phyloP scores from a whole-genome alignment of 2,113 vertebrate genomes.

The Dicaeum eximium region DNA sequence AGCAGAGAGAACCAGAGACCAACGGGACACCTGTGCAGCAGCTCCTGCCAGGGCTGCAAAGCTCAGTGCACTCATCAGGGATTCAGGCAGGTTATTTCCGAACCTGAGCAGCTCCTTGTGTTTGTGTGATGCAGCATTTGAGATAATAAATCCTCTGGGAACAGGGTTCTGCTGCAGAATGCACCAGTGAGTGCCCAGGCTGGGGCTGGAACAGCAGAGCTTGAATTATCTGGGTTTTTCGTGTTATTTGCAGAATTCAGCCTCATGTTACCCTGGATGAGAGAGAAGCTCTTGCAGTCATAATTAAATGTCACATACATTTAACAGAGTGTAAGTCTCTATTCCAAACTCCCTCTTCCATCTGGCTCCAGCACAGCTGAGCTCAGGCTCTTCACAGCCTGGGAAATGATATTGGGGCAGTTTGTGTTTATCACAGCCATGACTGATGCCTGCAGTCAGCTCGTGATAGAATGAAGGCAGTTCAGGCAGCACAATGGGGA shows the following conservation, averaged over 20 bases:
- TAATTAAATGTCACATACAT: constrained; percentile 44
- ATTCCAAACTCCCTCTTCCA: constrained; percentile 1
- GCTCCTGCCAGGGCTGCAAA: not conserved
- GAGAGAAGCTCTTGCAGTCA: not conserved
- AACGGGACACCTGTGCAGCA: not conserved
- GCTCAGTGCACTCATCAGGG: not conserved
- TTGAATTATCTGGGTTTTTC: not conserved
- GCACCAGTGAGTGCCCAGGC: not conserved
- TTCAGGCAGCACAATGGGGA: not conserved
- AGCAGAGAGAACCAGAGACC: not conserved
- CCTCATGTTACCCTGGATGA: not conserved
- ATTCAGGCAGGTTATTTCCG: not conserved
- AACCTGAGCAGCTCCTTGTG: not conserved
- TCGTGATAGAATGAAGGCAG: not conserved
- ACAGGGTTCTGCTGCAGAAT: not conserved
- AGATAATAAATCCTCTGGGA: not conserved
- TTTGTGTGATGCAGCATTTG: not conserved
- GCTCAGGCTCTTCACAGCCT: not conserved
- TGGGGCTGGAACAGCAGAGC: not conserved
- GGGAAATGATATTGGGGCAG: not conserved
- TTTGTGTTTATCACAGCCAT: not conserved
- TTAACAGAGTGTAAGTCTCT: not conserved
- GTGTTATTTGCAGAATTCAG: not conserved
- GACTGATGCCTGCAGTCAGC: constrained; percentile 6
- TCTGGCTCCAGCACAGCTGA: constrained; percentile 21